Evolutionary conservation across 2,888 invertebrate species (phyloP), one percentile per base, ranked within the genome.

Genomic region (Leucophenga montana): DNA sequence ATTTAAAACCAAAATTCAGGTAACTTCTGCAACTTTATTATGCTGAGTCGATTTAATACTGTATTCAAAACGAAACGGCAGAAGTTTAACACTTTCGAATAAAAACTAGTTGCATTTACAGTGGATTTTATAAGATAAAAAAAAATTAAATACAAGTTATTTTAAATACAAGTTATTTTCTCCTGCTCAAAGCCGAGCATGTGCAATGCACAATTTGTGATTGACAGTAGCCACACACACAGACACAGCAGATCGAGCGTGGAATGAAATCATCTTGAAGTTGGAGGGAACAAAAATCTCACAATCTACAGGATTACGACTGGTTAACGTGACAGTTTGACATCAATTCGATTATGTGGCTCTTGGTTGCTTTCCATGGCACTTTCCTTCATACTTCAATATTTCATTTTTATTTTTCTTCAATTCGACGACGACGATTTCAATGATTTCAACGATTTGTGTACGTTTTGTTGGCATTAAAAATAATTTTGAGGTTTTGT

Each of bases 311-410:
- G 59, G 71, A 65, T 71, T 71, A 71, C 53, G 71, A 59, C 16
- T 68, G 66, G 57, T 73, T 67, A 50, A 71, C 67, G 48, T 71
- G 71, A 71, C 71, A 71, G 20, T 71, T 69, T 67, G 71, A 71
- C 71, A 67, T 57, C 64, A 68, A 71, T 69, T 73, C 62, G 65
- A 59, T 69, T 67, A 68, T 64, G 62, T 67, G 18, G 61, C 61
- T 39, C 39, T 39, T 39, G 11, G 39, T 39, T 39, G 39, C 39
- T 39, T 39, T 39, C 39, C 39, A 39, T 11, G 39, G 39, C 39
- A 39, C 39, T 39, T 39, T 39, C 39, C 39, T 39, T 39, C 39
- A n/a, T n/a, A n/a, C 8, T 39, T 11, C 11, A 39, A 4, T 27
- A 33, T 20, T 59, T 27, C 59, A 59, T 59, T 59, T 59, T 3